Conservation (phyloP, 2,113 vertebrate species). For the Rhynchomys soricoides region DNA sequence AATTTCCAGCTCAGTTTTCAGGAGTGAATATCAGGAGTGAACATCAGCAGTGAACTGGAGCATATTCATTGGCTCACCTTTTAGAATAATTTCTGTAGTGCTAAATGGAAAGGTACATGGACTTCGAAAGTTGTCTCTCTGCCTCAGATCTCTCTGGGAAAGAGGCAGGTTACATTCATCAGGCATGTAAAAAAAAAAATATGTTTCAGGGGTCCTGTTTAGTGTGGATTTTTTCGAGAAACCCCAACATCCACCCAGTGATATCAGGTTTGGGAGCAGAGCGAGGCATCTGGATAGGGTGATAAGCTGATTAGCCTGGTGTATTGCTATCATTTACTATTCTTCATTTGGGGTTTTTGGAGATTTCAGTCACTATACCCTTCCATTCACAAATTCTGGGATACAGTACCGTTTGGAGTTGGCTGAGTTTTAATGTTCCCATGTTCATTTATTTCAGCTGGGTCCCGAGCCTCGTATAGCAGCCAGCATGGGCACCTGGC, state of each 20-base stretch:
- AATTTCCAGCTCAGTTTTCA: neutral
- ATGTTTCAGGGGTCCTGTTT: neutral
- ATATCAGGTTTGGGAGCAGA: constrained; percentile 66
- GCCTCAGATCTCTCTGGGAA: neutral
- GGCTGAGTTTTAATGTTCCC: neutral
- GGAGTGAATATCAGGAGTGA: neutral
- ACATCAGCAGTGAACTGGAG: neutral
- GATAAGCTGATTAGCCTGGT: constrained; percentile 71
- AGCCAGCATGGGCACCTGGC: constrained; percentile 97
- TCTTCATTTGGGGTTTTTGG: constrained; percentile 66
- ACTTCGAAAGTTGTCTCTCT: neutral
- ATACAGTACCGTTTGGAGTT: neutral
- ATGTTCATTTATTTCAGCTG: constrained; percentile 83
- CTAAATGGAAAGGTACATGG: accelerated
- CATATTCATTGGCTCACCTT: neutral
- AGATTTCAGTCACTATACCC: constrained; percentile 45
- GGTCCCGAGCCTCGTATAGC: constrained; percentile 96
- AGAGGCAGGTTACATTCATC: neutral
- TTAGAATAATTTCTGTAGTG: neutral
- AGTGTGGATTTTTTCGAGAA: neutral
- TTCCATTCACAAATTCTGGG: neutral
- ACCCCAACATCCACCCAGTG: neutral
- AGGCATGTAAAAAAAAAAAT: neutral
- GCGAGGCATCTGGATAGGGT: constrained; percentile 45
- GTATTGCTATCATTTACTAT: constrained; percentile 15